A percentile compares a stretch with the other conserved stretches of the same genome.
phyloP scores from a whole-genome alignment of 37 sponge, comb jelly and placozoan genomes.

The Beroe ovata region DNA sequence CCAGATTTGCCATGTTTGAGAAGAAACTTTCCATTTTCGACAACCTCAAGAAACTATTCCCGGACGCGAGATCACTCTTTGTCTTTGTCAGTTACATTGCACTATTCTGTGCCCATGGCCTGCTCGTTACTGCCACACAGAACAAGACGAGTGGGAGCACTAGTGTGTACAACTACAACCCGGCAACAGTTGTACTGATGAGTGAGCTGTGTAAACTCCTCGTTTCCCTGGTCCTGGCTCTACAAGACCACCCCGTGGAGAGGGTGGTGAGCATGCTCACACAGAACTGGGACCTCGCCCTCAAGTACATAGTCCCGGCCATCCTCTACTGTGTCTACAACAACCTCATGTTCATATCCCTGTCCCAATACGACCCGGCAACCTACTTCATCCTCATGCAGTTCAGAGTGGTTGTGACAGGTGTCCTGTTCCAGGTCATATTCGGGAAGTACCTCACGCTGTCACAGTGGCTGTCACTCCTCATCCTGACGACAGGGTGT shows the following conservation, averaged over 20 bases:
- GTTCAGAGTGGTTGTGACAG: conserved; percentile 68
- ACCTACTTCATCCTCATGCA: conserved; percentile 70
- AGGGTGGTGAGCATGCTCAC: background rate
- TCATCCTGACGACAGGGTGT: conserved; percentile 67
- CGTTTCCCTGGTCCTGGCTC: background rate
- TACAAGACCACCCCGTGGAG: background rate
- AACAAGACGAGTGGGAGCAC: background rate
- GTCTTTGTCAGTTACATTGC: conserved; percentile 57
- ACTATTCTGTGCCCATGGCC: conserved; percentile 50
- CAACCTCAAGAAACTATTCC: conserved; percentile 11
- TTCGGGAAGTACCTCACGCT: conserved; percentile 66
- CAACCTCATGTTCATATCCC: conserved; percentile 63
- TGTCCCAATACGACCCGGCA: conserved; percentile 66
- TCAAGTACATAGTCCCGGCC: conserved; percentile 68
- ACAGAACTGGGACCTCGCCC: background rate
- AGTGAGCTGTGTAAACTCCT: conserved; percentile 4
- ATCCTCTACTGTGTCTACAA: conserved; percentile 69
- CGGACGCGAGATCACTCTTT: background rate
- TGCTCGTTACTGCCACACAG: conserved; percentile 42
- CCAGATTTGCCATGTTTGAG: too few species aligned
- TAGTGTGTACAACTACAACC: conserved; percentile 32
- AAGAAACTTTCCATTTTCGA: background rate
- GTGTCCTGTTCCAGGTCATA: conserved; percentile 67
- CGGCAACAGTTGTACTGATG: conserved; percentile 56
- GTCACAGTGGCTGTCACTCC: conserved; percentile 69